Base-by-base conservation (phyloP, 2,113 vertebrate species). In the Oophaga pumilio region DNA sequence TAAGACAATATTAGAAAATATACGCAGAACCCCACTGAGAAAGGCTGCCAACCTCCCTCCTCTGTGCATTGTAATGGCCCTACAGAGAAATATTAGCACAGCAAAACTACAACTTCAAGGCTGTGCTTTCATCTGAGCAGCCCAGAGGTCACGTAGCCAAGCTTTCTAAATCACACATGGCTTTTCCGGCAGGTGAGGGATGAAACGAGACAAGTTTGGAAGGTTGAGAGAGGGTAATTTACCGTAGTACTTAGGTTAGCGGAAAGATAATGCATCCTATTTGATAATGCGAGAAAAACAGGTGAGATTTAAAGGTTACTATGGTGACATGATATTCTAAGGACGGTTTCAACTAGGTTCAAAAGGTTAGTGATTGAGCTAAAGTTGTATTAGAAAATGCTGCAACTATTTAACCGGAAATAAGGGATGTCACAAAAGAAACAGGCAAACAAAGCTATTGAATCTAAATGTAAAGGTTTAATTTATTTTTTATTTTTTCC, bases 121-220 rank as follows among this genome's bases (percentile, higher is more conserved):
- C 17, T 6, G 1, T 1, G 5, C 76, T 81, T 56, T 82, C 20
- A 1, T 84, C 62, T 82, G 87, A 89, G 22, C 4, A 33, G 0
- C 12, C 22, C 57, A 7, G 49, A 88, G 87, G 90, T 86, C 87
- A 76, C 20, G 86, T 13, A 86, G 50, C 15, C 60, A 33, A 8
- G 82, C 77, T 90, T 90, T 90, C 20, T 82, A 87, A 90, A 90
- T 91, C 87, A 89, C 88, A 90, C 7, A 62, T 68, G 76, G 82
- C 88, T 89, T 89, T 89, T 91, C 89, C 87, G 82, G 87, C 7
- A 90, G 56, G 88, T 74, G 82, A 90, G 78, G 92, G 86, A 90
- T 20, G 74, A 91, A 93, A 82, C 20, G 53, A 89, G 85, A 85
- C 43, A 57, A 89, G 90, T 52, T 90, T 12, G 64, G 68, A 85